Conservation (phyloP, 2,797 vertebrate species). For the Enteromius radiatus region DNA sequence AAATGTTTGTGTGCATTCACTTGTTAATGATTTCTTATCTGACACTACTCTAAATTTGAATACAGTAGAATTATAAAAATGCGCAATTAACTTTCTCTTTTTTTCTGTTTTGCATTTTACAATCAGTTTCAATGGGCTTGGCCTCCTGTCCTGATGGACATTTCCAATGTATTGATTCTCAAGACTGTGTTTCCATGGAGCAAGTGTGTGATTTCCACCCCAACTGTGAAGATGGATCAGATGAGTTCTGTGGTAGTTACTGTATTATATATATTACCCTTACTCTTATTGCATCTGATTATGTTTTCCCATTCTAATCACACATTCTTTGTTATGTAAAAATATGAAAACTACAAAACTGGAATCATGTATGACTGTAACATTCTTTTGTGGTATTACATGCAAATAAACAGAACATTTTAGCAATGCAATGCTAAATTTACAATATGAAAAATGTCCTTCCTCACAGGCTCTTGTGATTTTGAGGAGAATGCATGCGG, state of each 20-base stretch:
- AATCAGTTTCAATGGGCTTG: conserved; percentile 1
- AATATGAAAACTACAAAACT: background rate
- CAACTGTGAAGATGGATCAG: conserved; percentile 64
- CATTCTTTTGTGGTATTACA: background rate
- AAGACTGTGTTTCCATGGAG: conserved; percentile 53
- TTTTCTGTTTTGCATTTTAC: conserved; percentile 2
- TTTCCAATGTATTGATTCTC: conserved; percentile 61
- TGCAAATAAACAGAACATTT: background rate
- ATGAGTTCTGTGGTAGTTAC: conserved; percentile 71
- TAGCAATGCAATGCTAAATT: background rate
- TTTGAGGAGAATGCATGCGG: conserved; percentile 77
- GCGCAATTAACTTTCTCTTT: background rate
- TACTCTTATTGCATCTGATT: background rate
- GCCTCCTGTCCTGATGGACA: conserved; percentile 56
- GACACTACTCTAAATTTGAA: background rate
- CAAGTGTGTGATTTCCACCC: conserved; percentile 64
- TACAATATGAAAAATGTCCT: background rate
- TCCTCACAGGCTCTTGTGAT: conserved; percentile 69
- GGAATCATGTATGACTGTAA: background rate
- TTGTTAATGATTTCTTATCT: too few relatives aligned
- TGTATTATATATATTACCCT: background rate
- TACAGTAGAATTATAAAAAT: background rate
- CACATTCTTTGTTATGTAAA: background rate
- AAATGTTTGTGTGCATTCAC: background rate
- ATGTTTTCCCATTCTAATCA: background rate